A percentile compares a stretch with the other conserved stretches of the same genome.
Conservation (phyloP, 2,888 invertebrate species). For the Microlaimidae sp. region DNA sequence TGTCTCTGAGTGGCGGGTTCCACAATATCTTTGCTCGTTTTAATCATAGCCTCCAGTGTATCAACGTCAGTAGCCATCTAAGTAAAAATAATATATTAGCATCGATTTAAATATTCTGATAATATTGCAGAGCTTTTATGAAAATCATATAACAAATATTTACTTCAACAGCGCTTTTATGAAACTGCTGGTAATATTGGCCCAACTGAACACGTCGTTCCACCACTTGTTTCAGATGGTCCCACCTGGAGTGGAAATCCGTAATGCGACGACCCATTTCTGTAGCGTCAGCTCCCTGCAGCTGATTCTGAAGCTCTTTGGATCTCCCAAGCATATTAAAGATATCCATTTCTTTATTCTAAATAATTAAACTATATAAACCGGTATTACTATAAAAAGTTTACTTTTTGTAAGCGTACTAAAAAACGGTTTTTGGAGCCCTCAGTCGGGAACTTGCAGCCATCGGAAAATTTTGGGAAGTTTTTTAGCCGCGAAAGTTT, state of each 20-base stretch:
- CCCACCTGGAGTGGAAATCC: slow-evolving; percentile 34
- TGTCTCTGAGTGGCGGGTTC: slow-evolving; percentile 42
- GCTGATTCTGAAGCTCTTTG: slow-evolving; percentile 35
- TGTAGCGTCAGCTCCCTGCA: slow-evolving; percentile 46
- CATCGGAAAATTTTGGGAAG: too few relatives aligned
- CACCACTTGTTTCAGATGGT: slow-evolving; percentile 34
- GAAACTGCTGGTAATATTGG: slow-evolving; percentile 53
- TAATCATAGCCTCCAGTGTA: slow-evolving; percentile 48
- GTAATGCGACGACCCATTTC: slow-evolving; percentile 35
- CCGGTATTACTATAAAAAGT: too few relatives aligned
- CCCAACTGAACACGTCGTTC: slow-evolving; percentile 48
- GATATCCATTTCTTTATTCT: slow-evolving; percentile 5
- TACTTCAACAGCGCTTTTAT: slow-evolving; percentile 49
- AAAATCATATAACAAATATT: too few relatives aligned
- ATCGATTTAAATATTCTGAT: too few relatives aligned
- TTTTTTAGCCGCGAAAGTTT: too few relatives aligned
- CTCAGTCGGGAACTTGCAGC: too few relatives aligned
- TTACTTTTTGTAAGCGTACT: too few relatives aligned
- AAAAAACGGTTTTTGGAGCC: too few relatives aligned
- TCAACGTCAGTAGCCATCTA: slow-evolving; percentile 50
- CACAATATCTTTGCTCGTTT: slow-evolving; percentile 41
- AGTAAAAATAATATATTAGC: too few relatives aligned
- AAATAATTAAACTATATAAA: too few relatives aligned
- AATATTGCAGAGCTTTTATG: too few relatives aligned
- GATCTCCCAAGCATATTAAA: neutral